A percentile compares a stretch with the other conserved stretches of the same genome.
phyloP scores from a whole-genome alignment of 2,113 vertebrate species.

The Scomber scombrus region DNA sequence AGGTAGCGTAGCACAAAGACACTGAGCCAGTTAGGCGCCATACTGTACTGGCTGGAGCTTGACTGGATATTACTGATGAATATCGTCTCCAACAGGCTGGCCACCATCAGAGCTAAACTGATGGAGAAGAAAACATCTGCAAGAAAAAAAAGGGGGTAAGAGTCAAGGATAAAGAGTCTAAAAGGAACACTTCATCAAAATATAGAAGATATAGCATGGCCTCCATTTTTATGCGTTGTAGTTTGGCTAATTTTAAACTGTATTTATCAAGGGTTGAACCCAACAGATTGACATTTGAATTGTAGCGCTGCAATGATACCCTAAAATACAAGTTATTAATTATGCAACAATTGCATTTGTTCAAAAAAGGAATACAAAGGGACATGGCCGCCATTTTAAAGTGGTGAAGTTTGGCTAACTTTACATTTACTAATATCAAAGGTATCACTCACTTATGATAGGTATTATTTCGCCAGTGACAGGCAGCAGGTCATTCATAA shows the following conservation, averaged over 20 bases:
- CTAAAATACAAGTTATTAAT: no score
- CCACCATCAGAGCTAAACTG: conserved; percentile 84
- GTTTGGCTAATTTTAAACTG: not conserved
- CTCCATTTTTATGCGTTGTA: no score
- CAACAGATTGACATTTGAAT: not conserved
- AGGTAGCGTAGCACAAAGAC: conserved; percentile 78
- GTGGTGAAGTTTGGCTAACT: no score
- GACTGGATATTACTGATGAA: conserved; percentile 84
- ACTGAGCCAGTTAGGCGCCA: conserved; percentile 76
- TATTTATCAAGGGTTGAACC: not conserved
- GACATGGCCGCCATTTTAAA: no score
- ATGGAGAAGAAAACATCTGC: conserved; percentile 65
- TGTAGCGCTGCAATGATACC: not conserved
- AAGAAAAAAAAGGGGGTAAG: not conserved
- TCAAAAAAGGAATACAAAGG: no score
- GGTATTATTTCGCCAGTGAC: no score
- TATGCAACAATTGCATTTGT: not conserved
- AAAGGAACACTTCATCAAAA: no score
- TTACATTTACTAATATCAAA: no score
- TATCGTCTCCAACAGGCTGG: conserved; percentile 85
- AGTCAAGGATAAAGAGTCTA: not conserved
- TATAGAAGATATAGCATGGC: no score
- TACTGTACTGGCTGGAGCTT: conserved; percentile 68
- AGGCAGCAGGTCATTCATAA: no score
- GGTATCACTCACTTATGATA: no score